These are phyloP conservation scores for Zosterops japonicus DNA, from an alignment of 2,113 vertebrate species.

Conservation along the genomic window DNA sequence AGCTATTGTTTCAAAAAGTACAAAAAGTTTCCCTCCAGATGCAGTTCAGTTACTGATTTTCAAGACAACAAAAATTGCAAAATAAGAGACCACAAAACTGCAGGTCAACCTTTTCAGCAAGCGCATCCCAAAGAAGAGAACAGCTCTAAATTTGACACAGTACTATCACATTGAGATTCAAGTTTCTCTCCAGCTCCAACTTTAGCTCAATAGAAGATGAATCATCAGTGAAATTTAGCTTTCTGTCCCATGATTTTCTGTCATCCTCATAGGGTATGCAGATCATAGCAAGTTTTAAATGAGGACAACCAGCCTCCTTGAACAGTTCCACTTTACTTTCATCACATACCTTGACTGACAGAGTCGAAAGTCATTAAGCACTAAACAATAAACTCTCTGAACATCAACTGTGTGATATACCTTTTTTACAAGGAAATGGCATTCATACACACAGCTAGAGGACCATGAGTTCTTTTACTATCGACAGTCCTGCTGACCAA, in stretches of 20 bases:
- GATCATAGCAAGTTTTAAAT: background rate
- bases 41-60: background rate
- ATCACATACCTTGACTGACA: background rate
- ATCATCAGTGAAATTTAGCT: constrained; percentile 6
- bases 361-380: background rate
- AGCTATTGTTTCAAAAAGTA: background rate
- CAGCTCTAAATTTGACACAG: background rate
- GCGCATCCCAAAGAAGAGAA: background rate
- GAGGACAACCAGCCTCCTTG: background rate
- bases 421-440: background rate
- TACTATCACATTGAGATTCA: background rate
- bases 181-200: background rate
- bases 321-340: background rate
- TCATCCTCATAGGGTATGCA: background rate
- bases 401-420: background rate
- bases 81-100: background rate
- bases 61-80: background rate
- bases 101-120: background rate
- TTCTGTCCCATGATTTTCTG: background rate
- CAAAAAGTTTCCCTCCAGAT: background rate
- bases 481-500: background rate
- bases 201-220: background rate
- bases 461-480: background rate
- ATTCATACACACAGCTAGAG: background rate
- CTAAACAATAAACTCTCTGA: background rate